Conservation (phyloP, 2,888 invertebrate genomes). For the Caenorhabditis virilis region DNA sequence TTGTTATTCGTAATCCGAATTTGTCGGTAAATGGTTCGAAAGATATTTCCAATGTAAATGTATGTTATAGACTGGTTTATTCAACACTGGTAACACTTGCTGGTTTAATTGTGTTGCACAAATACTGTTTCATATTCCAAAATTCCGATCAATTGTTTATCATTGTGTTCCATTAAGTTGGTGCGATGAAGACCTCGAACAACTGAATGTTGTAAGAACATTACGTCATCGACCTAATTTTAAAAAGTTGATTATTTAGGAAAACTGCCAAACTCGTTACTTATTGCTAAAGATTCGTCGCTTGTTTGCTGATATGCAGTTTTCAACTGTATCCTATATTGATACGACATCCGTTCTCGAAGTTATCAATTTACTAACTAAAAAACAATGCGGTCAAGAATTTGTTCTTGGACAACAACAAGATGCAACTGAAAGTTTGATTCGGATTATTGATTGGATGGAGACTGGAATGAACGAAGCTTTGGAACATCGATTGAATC, state of each 20-base stretch:
- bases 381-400: background rate
- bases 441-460: slow-evolving; percentile 26
- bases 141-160: slow-evolving; percentile 16
- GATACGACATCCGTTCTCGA: slow-evolving; percentile 9
- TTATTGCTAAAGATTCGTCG: slow-evolving; percentile 17
- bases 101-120: slow-evolving; percentile 45
- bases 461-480: slow-evolving; percentile 14
- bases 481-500: background rate
- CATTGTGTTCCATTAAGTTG: slow-evolving; percentile 5
- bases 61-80: slow-evolving; percentile 25
- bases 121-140: slow-evolving; percentile 19
- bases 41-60: background rate
- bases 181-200: background rate
- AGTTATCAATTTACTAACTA: slow-evolving; percentile 5
- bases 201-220: slow-evolving; percentile 1
- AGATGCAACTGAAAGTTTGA: slow-evolving; percentile 35
- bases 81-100: slow-evolving; percentile 45
- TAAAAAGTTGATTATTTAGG: too few relatives aligned
- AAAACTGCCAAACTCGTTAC: background rate
- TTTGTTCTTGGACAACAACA: slow-evolving; percentile 29
- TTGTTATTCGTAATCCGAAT: slow-evolving; percentile 5
- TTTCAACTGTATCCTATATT: slow-evolving; percentile 12
- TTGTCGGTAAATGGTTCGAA: slow-evolving; percentile 3
- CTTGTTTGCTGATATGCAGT: slow-evolving; percentile 30
- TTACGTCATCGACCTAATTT: too few relatives aligned